phyloP scores from a whole-genome alignment of 2,797 vertebrate genomes.

The Pangasius sanitwongsei region DNA sequence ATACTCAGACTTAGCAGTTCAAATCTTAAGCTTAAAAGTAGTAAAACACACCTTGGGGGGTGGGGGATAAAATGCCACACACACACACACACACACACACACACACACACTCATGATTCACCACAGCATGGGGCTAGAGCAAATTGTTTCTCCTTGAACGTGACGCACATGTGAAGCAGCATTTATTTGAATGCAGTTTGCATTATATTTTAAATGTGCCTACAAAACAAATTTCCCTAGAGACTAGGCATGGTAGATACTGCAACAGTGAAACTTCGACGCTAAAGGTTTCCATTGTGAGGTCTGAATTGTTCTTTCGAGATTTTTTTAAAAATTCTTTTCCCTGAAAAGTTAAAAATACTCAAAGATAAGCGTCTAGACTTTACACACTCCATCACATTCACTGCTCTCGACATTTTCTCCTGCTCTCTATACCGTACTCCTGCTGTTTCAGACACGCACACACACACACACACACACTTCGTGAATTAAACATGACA shows the following conservation, averaged over 20 bases:
- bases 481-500: slow-evolving; percentile 79
- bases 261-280: background rate
- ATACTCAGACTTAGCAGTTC: background rate
- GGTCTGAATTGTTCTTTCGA: background rate
- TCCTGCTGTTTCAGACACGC: slow-evolving; percentile 31
- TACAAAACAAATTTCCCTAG: slow-evolving; percentile 48
- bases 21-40: background rate
- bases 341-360: background rate
- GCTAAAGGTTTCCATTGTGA: background rate
- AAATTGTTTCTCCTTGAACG: slow-evolving; percentile 8
- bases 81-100: slow-evolving; percentile 10
- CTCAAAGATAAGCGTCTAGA: background rate
- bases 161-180: slow-evolving; percentile 16
- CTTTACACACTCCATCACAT: slow-evolving; percentile 15
- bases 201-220: slow-evolving; percentile 55
- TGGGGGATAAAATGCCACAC: background rate
- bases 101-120: slow-evolving; percentile 16
- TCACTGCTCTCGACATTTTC: slow-evolving; percentile 8
- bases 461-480: slow-evolving; percentile 52
- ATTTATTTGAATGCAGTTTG: slow-evolving; percentile 71
- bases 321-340: background rate
- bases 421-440: background rate
- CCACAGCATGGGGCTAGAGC: background rate
- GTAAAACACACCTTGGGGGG: background rate
- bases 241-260: slow-evolving; percentile 3